Base-by-base conservation (phyloP, 2,797 vertebrate genomes). In the Okamejei kenojei region DNA sequence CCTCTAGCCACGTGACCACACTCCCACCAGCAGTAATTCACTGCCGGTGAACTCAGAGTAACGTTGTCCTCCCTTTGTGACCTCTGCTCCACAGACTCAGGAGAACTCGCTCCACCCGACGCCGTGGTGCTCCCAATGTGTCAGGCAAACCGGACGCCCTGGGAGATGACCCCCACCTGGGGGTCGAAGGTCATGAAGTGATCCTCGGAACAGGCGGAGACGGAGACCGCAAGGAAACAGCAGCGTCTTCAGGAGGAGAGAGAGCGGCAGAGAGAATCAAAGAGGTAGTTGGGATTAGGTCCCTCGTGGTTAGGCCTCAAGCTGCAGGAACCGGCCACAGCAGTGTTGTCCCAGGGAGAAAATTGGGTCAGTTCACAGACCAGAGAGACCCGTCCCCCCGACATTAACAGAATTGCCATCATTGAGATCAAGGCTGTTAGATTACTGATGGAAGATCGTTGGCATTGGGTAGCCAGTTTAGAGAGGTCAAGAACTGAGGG, bases 101-200 rank as follows among this genome's bases (percentile, higher is more conserved):
- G 82, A n/a, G 82, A 86, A 65, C 58, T 86, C 82, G 58, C 58
- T 86, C 82, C 13, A 86, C 65, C 26, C 82, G 82, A 63, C 82
- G 82, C 58, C 82, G 58, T 15, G 82, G 13, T 6, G 15, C 29
- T 32, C 82, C 9, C 29, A 17, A 54, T 1, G 9, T 35, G 1
- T 78, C 76, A 0, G 5, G 11, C 15, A 80, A 61, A 61, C 8
- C 26, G 21, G 11, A 58, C 23, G 13, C 58, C 26, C 0, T 0
- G 0, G 0, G 0, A 63, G 17, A 21, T 1, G 29, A 35, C 61
- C 7, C n/a, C 68, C 65, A 68, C 86, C 81, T 32, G 82, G 65
- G 58, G 82, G 82, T 65, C 13, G 58, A 65, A 23, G 38, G 21
- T 26, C 68, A 73, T 32, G 65, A 23, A 26, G 35, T 71, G 35